Conservation (phyloP, 2,797 vertebrate species). For the Onychomys arenicola region DNA sequence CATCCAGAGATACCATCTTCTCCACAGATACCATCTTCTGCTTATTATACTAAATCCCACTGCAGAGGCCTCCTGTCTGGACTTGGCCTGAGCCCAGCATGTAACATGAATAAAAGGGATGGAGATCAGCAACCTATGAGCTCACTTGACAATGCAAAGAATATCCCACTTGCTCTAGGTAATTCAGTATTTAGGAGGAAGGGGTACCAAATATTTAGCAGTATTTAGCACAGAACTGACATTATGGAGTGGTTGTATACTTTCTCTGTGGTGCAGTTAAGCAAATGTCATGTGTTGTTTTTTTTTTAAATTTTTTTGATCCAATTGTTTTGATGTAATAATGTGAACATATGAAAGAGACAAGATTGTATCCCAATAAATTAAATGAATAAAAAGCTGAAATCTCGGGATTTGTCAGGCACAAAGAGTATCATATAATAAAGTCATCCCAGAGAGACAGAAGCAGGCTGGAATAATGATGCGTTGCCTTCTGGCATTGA, state of each 20-base stretch:
- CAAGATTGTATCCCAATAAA: neutral
- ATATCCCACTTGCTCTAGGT: too few relatives aligned
- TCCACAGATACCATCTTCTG: fast-evolving
- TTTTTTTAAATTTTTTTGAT: slow-evolving; percentile 39
- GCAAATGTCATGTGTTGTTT: slow-evolving; percentile 23
- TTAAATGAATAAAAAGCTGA: neutral
- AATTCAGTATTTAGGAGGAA: neutral
- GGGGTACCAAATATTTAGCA: neutral
- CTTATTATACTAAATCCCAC: neutral
- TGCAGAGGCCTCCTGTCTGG: neutral
- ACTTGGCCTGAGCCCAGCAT: too few relatives aligned
- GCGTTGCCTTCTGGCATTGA: neutral
- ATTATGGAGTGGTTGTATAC: neutral
- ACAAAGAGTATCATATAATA: neutral
- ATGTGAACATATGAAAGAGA: neutral
- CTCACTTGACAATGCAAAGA: neutral
- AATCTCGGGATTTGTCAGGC: slow-evolving; percentile 33
- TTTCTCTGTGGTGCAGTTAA: neutral
- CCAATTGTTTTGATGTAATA: slow-evolving; percentile 34
- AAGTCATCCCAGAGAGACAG: slow-evolving; percentile 7
- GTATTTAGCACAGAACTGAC: neutral
- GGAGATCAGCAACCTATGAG: neutral
- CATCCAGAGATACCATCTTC: fast-evolving
- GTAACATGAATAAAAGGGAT: neutral
- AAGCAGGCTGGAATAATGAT: neutral